These are phyloP conservation scores for Hafferia zeledoni DNA, from an alignment of 2,797 vertebrate species.

Conservation along the genomic window DNA sequence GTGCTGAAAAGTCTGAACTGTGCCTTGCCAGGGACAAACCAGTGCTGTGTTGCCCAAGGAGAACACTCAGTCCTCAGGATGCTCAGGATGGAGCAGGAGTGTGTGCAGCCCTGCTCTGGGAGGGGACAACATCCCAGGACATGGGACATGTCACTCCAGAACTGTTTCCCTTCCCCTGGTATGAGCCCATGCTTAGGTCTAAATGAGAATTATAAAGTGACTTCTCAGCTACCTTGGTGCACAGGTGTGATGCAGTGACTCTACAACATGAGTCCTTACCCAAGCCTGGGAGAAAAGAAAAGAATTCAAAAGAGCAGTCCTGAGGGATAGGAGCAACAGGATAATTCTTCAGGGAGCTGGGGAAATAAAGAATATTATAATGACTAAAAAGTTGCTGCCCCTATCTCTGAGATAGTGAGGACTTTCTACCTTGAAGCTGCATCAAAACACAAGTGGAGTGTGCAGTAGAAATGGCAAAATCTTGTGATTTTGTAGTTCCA, in stretches of 20 bases:
- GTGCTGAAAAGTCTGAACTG: neutral
- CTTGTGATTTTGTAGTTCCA: neutral
- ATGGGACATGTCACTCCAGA: neutral
- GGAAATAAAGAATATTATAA: neutral
- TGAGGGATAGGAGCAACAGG: neutral
- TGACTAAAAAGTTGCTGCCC: neutral
- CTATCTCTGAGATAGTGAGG: neutral
- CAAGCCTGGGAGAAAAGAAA: neutral
- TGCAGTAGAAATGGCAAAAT: neutral
- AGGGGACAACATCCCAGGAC: neutral
- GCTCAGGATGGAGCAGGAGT: neutral
- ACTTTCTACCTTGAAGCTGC: neutral
- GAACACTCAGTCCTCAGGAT: neutral
- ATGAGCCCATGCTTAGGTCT: neutral
- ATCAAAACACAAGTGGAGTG: neutral
- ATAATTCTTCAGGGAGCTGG: neutral
- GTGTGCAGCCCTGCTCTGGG: neutral
- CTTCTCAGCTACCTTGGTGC: neutral
- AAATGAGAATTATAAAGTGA: neutral
- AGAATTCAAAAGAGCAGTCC: neutral
- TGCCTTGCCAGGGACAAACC: neutral
- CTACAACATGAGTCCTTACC: neutral
- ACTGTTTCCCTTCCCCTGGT: neutral
- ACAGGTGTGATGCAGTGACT: neutral
- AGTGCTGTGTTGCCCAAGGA: neutral